Percentiles rank a stretch among this genome's conserved stretches.
Conservation (phyloP, 1,140 invertebrate species). For the Neodiprion lecontei region DNA sequence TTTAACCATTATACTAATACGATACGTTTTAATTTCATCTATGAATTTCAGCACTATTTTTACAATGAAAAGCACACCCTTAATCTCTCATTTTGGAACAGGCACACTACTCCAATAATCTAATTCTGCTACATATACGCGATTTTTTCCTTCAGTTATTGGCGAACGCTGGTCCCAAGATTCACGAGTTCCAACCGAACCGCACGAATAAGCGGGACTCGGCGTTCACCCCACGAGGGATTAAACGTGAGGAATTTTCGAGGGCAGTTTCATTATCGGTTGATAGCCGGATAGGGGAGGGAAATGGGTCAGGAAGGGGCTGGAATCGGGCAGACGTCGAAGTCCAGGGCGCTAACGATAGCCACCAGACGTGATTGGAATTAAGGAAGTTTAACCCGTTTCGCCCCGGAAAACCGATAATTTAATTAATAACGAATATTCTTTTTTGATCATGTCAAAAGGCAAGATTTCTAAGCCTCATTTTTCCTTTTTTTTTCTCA, state of each 20-base stretch:
- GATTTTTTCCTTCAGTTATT: no score
- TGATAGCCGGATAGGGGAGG: not conserved
- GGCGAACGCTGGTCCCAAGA: no score
- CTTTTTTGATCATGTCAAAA: not conserved
- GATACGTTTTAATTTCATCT: no score
- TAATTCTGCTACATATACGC: no score
- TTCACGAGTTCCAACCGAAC: not conserved
- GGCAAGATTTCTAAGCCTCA: no score
- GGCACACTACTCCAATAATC: no score
- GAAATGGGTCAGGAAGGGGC: no score
- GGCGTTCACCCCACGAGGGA: not conserved
- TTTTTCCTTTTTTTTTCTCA: no score
- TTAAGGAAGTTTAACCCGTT: slow-evolving; percentile 5
- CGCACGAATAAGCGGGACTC: not conserved
- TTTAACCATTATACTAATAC: no score
- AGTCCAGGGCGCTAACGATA: slow-evolving; percentile 1
- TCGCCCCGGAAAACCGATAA: not conserved
- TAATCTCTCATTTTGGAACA: no score
- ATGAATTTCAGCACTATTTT: no score
- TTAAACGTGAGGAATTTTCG: slow-evolving; percentile 2
- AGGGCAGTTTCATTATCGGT: slow-evolving; percentile 4
- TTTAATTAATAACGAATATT: slow-evolving; percentile 1
- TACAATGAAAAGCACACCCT: no score
- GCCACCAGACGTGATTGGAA: slow-evolving; percentile 4
- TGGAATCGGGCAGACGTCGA: not conserved